A percentile compares a stretch with the other conserved stretches of the same genome.
These are phyloP conservation scores for Catostylus mosaicus DNA, from an alignment of 30 jellyfish, hydroid and myxozoan genomes.

Conservation along the genomic window DNA sequence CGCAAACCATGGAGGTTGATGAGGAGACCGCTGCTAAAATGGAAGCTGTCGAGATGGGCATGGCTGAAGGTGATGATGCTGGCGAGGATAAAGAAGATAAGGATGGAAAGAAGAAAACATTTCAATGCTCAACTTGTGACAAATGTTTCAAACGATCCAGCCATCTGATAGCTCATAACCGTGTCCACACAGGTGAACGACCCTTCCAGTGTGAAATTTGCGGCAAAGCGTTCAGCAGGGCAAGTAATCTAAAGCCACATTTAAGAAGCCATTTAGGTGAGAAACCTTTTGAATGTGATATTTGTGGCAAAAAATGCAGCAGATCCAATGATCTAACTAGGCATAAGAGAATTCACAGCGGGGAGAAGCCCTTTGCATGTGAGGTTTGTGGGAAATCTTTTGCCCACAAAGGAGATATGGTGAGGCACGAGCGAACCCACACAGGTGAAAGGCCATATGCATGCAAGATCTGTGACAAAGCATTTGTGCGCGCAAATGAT, in stretches of 20 bases:
- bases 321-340: conserved; percentile 63
- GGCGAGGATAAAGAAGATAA: conserved; percentile 18
- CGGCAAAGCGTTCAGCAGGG: conserved; percentile 83
- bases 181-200: conserved; percentile 90
- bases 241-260: conserved; percentile 85
- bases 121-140: conserved; percentile 77
- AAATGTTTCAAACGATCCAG: conserved; percentile 84
- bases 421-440: conserved; percentile 70
- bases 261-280: conserved; percentile 85
- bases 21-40: neutral
- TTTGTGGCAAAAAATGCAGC: conserved; percentile 72
- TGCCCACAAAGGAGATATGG: conserved; percentile 72
- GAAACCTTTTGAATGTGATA: conserved; percentile 61
- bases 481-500: conserved; percentile 63
- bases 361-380: conserved; percentile 68
- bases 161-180: conserved; percentile 83
- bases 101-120: conserved; percentile 62
- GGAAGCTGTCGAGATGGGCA: conserved; percentile 3
- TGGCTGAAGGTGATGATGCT: neutral
- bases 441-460: conserved; percentile 74
- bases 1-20: conserved; percentile 29
- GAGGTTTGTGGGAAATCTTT: conserved; percentile 51
- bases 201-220: conserved; percentile 91
- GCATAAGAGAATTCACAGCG: conserved; percentile 74
- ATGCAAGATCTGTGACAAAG: conserved; percentile 53